phyloP scores from a whole-genome alignment of 2,113 vertebrate genomes.

The Ranitomeya variabilis region DNA sequence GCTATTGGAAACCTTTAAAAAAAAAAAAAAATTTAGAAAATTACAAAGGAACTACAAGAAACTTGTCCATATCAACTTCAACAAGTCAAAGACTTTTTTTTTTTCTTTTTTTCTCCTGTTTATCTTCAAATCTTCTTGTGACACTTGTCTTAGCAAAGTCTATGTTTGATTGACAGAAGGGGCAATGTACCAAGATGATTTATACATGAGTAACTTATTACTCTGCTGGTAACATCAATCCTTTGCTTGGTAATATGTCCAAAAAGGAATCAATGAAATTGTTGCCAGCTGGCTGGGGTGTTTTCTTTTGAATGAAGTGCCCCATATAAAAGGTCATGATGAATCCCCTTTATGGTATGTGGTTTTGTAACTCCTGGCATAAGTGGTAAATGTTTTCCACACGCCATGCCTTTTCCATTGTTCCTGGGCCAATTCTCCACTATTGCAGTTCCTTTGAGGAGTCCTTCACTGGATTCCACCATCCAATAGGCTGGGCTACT shows the following conservation, averaged over 20 bases:
- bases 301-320: neutral
- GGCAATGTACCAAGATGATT: constrained; percentile 25
- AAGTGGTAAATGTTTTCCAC: neutral
- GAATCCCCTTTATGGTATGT: neutral
- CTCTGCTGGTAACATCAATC: neutral
- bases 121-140: neutral
- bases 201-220: too few species aligned
- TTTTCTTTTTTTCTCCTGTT: neutral
- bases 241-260: neutral
- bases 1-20: neutral
- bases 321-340: neutral
- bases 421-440: neutral
- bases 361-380: neutral
- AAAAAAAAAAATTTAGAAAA: neutral
- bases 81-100: neutral
- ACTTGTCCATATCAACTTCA: neutral
- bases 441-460: neutral
- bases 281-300: neutral
- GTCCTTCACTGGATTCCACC: neutral
- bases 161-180: neutral
- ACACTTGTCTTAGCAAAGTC: neutral
- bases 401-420: neutral
- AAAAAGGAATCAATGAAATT: neutral
- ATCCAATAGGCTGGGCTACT: neutral
- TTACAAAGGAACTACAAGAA: constrained; percentile 21